Percentiles rank a stretch among this genome's conserved stretches.
Evolutionary conservation across 2,113 vertebrate species (phyloP).

Genomic region (Oceanodroma tethys): DNA sequence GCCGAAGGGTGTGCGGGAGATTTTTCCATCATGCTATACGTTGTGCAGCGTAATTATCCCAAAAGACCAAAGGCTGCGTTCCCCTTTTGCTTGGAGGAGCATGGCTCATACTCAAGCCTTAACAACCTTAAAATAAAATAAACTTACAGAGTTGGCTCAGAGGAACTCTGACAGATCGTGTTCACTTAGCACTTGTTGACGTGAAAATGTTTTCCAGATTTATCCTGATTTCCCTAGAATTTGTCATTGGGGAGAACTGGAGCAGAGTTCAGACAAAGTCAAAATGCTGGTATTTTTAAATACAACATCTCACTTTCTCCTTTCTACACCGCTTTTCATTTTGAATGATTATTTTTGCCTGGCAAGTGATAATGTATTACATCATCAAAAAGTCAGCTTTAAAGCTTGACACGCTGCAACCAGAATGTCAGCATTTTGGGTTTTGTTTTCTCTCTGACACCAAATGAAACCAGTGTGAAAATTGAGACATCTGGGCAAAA

Average conservation of each 20-base stretch:
- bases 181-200: not conserved
- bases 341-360: slow-evolving; percentile 26
- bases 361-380: not conserved
- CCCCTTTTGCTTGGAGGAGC: not conserved
- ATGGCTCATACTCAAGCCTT: not conserved
- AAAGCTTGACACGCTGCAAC: not conserved
- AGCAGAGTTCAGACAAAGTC: slow-evolving; percentile 19
- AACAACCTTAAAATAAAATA: not conserved
- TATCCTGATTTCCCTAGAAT: not conserved
- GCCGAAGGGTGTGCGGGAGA: too few relatives aligned
- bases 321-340: not conserved
- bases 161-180: fast-evolving
- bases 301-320: not conserved
- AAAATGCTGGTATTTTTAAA: not conserved
- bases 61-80: not conserved
- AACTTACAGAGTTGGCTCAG: not conserved
- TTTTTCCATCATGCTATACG: fast-evolving
- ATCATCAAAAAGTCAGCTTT: not conserved
- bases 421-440: not conserved
- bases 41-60: not conserved
- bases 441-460: not conserved
- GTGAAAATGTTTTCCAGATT: not conserved
- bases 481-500: not conserved
- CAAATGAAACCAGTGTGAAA: not conserved
- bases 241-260: not conserved